These are phyloP conservation scores for Folsomia candida DNA, from an alignment of 2,888 invertebrate species.

Conservation along the genomic window DNA sequence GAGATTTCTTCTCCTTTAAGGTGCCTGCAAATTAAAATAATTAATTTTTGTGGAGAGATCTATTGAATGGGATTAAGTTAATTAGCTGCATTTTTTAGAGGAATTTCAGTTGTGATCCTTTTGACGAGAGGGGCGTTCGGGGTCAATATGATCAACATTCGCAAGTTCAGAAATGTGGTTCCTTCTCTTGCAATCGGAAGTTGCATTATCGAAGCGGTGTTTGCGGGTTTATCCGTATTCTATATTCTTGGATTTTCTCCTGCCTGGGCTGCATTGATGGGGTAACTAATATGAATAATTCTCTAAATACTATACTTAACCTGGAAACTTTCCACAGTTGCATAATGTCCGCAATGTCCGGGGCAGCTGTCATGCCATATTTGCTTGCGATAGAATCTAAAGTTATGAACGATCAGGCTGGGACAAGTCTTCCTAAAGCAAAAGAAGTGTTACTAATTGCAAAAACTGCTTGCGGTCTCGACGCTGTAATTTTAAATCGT, in stretches of 20 bases:
- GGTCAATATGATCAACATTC: conserved; percentile 37
- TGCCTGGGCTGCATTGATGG: conserved; percentile 39
- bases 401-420: conserved; percentile 16
- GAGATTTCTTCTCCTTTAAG: conserved; percentile 35
- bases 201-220: conserved; percentile 42
- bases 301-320: not conserved
- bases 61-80: not conserved
- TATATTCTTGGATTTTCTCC: conserved; percentile 40
- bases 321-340: too few species aligned
- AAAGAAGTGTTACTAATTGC: conserved; percentile 25
- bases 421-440: not conserved
- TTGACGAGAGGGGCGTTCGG: conserved; percentile 44
- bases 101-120: conserved; percentile 44
- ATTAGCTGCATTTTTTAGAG: conserved; percentile 26
- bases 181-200: conserved; percentile 35
- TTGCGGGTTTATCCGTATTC: conserved; percentile 29
- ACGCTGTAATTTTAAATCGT: too few species aligned
- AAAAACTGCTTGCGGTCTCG: conserved; percentile 45
- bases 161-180: conserved; percentile 38
- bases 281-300: conserved; percentile 29
- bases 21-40: too few species aligned
- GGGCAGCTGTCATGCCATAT: conserved; percentile 37
- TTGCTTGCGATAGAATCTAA: conserved; percentile 26
- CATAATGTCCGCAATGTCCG: conserved; percentile 44
- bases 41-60: not conserved